Evolutionary conservation across 64 coral and sea anemone genomes (phyloP).

Genomic region (Stylophora pistillata): DNA sequence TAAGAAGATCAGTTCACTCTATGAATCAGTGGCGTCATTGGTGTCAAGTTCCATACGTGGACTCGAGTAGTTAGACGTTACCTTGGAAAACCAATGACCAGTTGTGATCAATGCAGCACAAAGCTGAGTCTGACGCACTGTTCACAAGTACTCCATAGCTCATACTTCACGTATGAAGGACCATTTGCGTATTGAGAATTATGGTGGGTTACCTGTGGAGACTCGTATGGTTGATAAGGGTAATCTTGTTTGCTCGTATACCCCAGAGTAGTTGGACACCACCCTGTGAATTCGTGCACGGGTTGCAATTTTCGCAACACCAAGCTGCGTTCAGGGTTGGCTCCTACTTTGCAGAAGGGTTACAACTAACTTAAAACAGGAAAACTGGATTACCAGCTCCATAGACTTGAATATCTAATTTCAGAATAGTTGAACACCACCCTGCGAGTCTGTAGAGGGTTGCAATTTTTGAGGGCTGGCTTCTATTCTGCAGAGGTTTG

Average conservation of each 20-base stretch:
- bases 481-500: background rate
- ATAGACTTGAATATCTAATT: too few species aligned
- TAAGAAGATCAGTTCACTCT: too few species aligned
- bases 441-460: background rate
- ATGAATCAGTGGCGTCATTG: too few species aligned
- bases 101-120: background rate
- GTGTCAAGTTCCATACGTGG: too few species aligned
- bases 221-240: too few species aligned
- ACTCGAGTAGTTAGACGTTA: background rate
- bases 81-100: background rate
- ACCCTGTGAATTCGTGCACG: background rate
- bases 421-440: conserved; percentile 26
- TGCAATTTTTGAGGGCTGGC: conserved; percentile 4
- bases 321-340: background rate
- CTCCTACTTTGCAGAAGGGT: background rate
- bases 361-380: background rate
- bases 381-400: too few species aligned
- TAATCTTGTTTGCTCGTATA: too few species aligned
- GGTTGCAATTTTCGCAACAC: background rate
- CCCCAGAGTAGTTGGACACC: conserved; percentile 30
- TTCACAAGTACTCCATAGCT: too few species aligned
- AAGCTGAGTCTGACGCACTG: background rate
- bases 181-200: too few species aligned
- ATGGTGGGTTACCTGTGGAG: too few species aligned
- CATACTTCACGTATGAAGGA: too few species aligned